phyloP scores from a whole-genome alignment of 2,113 vertebrate genomes.

The Platichthys stellatus region DNA sequence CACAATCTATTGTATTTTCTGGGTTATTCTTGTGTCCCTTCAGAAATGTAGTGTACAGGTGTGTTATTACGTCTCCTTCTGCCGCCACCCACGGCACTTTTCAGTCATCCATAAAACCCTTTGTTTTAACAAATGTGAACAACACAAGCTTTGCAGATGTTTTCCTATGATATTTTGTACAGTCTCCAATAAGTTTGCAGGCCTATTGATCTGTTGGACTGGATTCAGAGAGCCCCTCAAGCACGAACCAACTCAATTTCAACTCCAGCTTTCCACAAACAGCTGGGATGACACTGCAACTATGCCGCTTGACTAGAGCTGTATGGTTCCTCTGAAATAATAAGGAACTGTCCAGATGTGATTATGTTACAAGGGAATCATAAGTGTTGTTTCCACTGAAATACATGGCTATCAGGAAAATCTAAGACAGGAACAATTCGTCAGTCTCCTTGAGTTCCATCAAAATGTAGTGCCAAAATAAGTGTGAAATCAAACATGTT shows the following conservation, averaged over 20 bases:
- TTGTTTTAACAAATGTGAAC: not conserved
- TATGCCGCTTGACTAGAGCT: too few species aligned
- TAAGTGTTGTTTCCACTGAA: too few species aligned
- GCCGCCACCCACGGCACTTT: not conserved
- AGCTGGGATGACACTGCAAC: too few species aligned
- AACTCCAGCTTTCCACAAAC: too few species aligned
- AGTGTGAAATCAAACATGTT: not conserved
- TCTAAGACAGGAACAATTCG: too few species aligned
- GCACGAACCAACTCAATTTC: too few species aligned
- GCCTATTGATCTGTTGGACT: not conserved
- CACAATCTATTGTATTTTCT: constrained; percentile 12
- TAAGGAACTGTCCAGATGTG: too few species aligned
- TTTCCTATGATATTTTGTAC: not conserved
- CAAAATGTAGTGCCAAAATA: too few species aligned
- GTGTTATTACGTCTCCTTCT: not conserved
- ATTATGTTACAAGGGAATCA: too few species aligned
- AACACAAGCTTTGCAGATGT: not conserved
- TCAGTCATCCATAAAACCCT: not conserved
- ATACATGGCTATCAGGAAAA: too few species aligned
- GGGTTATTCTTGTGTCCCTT: not conserved
- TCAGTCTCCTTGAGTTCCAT: too few species aligned
- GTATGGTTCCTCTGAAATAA: too few species aligned
- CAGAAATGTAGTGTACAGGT: not conserved
- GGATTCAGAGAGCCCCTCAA: not conserved
- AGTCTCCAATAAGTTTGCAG: not conserved